Percentiles rank a stretch among this genome's conserved stretches.
These are phyloP conservation scores for Indri indri DNA, from an alignment of 2,113 vertebrate species.

Conservation along the genomic window DNA sequence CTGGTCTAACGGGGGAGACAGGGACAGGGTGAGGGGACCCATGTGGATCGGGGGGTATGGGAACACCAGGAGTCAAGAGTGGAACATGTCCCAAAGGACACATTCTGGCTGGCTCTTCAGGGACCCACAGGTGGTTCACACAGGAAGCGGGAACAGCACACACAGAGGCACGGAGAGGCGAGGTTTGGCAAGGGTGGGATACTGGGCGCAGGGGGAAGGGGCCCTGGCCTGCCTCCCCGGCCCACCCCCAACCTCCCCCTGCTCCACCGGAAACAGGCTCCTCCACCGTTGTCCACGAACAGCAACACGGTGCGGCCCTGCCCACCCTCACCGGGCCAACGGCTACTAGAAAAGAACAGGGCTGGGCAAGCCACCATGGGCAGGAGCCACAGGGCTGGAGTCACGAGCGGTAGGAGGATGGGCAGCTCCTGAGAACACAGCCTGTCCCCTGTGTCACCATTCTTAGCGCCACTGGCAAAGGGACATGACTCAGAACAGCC, in stretches of 20 bases:
- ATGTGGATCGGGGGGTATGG: background rate
- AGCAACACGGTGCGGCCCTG: rapidly evolving
- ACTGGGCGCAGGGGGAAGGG: background rate
- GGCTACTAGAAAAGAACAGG: rapidly evolving
- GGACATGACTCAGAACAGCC: background rate
- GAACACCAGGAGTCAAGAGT: background rate
- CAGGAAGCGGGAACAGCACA: background rate
- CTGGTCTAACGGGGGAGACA: background rate
- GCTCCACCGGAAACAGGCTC: background rate
- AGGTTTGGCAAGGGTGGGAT: background rate
- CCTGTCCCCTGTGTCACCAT: rapidly evolving
- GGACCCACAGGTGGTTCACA: background rate
- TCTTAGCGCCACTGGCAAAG: background rate
- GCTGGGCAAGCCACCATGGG: rapidly evolving
- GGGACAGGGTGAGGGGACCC: rapidly evolving
- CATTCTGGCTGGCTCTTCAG: rapidly evolving
- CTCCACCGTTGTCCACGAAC: background rate
- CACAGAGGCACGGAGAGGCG: rapidly evolving
- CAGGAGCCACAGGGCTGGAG: background rate
- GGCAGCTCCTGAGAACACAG: background rate
- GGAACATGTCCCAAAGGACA: background rate
- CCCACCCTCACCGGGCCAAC: rapidly evolving
- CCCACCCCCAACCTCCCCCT: background rate
- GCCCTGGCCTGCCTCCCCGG: background rate
- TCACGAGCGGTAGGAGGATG: background rate